These are phyloP conservation scores for Ammodramus savannarum DNA, from an alignment of 2,113 vertebrate species.

Conservation along the genomic window DNA sequence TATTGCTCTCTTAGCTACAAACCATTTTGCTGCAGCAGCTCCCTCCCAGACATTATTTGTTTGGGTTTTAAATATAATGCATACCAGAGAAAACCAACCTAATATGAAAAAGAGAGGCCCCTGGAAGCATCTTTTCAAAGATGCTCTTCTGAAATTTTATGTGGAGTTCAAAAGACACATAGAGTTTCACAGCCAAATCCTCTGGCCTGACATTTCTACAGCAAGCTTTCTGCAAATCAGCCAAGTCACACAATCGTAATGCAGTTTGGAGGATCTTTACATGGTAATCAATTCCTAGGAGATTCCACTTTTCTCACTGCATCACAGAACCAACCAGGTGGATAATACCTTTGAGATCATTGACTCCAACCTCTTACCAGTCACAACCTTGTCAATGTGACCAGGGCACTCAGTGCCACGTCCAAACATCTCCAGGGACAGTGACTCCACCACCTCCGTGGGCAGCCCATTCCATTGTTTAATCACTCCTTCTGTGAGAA, in stretches of 20 bases:
- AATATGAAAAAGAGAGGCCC: background rate
- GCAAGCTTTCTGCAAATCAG: background rate
- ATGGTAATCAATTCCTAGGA: background rate
- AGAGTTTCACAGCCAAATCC: background rate
- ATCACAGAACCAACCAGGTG: background rate
- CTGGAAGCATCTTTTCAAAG: background rate
- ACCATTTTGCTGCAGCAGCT: background rate
- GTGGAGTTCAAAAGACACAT: background rate
- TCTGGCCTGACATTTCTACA: background rate
- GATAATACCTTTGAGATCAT: background rate
- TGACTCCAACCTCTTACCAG: too few species aligned
- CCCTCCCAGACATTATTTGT: background rate
- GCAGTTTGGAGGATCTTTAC: background rate
- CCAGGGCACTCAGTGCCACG: background rate
- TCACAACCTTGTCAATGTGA: background rate
- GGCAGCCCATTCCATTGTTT: background rate
- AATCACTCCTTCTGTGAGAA: background rate
- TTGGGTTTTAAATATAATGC: background rate
- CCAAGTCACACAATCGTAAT: background rate
- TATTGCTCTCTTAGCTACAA: background rate
- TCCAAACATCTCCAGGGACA: background rate
- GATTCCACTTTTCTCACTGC: background rate
- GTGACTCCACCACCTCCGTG: background rate
- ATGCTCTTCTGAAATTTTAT: background rate
- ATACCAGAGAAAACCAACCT: background rate